Percentiles rank a stretch among this genome's conserved stretches.
These are phyloP conservation scores for Drosophila anceps DNA, from an alignment of 2,888 invertebrate genomes.

Conservation along the genomic window DNA sequence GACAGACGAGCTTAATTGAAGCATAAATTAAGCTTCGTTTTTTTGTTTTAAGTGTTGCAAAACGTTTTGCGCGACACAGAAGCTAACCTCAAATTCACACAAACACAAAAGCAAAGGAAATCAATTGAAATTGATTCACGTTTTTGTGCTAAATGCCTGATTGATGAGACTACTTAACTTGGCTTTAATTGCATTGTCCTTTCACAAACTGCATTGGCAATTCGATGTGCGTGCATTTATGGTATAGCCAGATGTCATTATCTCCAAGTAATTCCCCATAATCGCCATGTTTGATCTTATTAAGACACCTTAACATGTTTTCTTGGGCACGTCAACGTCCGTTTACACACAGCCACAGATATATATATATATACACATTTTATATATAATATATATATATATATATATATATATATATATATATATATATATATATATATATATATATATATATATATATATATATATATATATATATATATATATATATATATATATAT, in stretches of 20 bases:
- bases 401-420: background rate
- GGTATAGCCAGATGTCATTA: conserved; percentile 61
- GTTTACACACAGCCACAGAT: conserved; percentile 15
- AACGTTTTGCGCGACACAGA: background rate
- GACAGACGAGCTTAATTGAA: conserved; percentile 23
- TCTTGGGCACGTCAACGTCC: conserved; percentile 17
- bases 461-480: background rate
- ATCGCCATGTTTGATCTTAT: conserved; percentile 78
- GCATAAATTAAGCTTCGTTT: background rate
- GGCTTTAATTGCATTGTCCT: conserved; percentile 1
- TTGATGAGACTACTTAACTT: background rate
- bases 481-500: background rate
- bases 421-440: background rate
- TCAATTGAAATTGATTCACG: conserved; percentile 1
- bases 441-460: background rate
- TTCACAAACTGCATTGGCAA: conserved; percentile 19
- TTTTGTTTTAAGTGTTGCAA: background rate
- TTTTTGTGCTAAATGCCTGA: background rate
- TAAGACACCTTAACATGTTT: conserved; percentile 79
- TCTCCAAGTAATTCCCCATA: conserved; percentile 76
- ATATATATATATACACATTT: background rate
- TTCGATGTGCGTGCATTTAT: conserved; percentile 10
- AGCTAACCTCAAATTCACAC: background rate
- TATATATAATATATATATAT: background rate
- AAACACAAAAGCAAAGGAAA: background rate